Percentiles rank a stretch among this genome's conserved stretches.
phyloP scores from a whole-genome alignment of 2,797 vertebrate genomes.

The Scolopax bukidnonensis region DNA sequence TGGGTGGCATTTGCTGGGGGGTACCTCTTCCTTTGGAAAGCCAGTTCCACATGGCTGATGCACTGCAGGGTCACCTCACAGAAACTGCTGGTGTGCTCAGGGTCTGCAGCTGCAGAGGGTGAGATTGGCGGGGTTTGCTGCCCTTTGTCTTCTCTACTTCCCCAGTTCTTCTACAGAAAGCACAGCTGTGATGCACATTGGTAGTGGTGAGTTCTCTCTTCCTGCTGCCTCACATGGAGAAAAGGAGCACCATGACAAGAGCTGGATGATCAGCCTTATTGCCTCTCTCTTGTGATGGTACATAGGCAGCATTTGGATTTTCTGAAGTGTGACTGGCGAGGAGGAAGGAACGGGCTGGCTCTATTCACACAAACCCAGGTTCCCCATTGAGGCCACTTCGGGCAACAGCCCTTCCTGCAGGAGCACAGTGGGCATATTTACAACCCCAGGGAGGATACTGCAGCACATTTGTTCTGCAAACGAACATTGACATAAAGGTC shows the following conservation, averaged over 20 bases:
- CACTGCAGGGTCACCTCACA: rapidly evolving
- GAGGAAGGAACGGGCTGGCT: conserved; percentile 13
- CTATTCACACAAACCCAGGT: background rate
- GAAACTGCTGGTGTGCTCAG: background rate
- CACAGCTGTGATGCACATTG: background rate
- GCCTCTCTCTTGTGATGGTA: background rate
- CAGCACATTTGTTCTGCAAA: conserved; percentile 41
- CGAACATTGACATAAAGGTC: conserved; percentile 67
- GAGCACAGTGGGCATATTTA: conserved; percentile 40
- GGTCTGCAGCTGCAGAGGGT: background rate
- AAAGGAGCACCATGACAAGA: background rate
- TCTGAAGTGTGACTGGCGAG: rapidly evolving
- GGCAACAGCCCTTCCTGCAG: conserved; percentile 42
- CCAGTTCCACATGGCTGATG: rapidly evolving
- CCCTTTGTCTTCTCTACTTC: background rate
- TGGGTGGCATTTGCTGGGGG: background rate
- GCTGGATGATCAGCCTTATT: background rate
- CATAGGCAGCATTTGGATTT: background rate
- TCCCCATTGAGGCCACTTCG: background rate
- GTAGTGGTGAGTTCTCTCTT: background rate
- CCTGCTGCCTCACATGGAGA: background rate
- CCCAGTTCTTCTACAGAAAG: background rate
- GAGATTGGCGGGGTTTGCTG: background rate
- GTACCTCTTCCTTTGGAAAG: rapidly evolving
- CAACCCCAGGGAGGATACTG: conserved; percentile 7